Evolutionary conservation across 2,797 vertebrate genomes (phyloP).

Genomic region (Microcaecilia unicolor): DNA sequence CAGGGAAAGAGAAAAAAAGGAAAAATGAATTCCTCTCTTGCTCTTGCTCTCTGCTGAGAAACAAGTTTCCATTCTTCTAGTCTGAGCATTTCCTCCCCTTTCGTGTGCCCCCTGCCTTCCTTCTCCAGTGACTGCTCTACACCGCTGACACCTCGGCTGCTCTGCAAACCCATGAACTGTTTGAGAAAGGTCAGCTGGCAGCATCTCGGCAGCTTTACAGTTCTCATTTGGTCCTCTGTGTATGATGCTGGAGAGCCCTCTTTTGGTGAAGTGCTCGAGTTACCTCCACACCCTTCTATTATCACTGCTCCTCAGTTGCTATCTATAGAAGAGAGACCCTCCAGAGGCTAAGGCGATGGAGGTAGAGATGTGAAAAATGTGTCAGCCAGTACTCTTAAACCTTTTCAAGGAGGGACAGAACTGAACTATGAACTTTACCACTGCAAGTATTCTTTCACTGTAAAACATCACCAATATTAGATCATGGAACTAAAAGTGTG

Average conservation of each 20-base stretch:
- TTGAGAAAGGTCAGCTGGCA: constrained; percentile 67
- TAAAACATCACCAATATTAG: no score
- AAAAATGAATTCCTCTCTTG: no score
- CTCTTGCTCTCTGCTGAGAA: neutral
- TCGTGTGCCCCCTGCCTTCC: constrained; percentile 50
- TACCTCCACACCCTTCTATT: neutral
- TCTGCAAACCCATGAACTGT: constrained; percentile 61
- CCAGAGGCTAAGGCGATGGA: no score
- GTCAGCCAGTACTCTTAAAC: no score
- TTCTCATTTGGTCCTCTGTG: constrained; percentile 10
- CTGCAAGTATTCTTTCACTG: no score
- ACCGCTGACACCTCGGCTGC: constrained; percentile 61
- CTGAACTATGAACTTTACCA: no score
- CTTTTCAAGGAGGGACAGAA: no score
- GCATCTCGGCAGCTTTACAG: constrained; percentile 6
- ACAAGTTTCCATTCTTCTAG: neutral
- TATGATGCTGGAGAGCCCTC: constrained; percentile 54
- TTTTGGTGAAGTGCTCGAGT: constrained; percentile 28
- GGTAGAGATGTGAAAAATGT: no score
- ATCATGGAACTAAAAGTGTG: no score
- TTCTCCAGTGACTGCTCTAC: constrained; percentile 45
- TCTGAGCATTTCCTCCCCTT: constrained; percentile 35
- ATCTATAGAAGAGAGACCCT: no score
- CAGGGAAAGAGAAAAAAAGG: no score
- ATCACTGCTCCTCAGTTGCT: no score